Evolutionary conservation across 2,888 invertebrate genomes (phyloP).

Genomic region (Sarcophaga variegata): DNA sequence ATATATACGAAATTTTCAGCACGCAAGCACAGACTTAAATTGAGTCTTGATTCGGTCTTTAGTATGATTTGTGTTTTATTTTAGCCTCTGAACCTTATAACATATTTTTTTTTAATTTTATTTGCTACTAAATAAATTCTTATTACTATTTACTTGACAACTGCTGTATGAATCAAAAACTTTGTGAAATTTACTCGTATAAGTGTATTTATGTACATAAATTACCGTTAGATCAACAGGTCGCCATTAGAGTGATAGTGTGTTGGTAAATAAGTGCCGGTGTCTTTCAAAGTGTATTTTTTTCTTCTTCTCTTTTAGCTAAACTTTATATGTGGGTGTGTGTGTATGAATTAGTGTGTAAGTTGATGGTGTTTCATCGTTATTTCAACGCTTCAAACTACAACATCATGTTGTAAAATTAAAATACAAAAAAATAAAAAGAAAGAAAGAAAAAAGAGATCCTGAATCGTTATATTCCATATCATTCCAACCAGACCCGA

Average conservation of each 20-base stretch:
- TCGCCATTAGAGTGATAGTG: conserved; percentile 11
- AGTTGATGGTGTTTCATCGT: conserved; percentile 12
- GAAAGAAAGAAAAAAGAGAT: neutral
- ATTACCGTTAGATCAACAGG: conserved; percentile 57
- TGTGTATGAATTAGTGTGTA: neutral
- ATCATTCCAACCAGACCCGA: conserved; percentile 21
- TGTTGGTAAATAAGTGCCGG: neutral
- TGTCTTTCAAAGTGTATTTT: neutral
- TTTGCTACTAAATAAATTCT: neutral
- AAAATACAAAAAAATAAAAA: no score
- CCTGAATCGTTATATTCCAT: conserved; percentile 3
- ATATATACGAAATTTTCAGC: no score
- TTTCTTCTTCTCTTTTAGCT: neutral
- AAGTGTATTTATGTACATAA: conserved; percentile 26
- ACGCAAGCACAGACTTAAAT: no score
- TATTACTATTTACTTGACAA: neutral
- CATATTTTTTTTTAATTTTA: no score
- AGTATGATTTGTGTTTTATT: no score
- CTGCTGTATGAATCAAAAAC: neutral
- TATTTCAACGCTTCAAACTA: conserved; percentile 29
- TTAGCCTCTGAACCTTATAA: no score
- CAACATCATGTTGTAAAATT: conserved; percentile 51
- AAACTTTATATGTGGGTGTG: neutral
- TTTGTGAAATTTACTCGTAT: neutral
- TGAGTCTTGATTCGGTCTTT: no score